Evolutionary conservation across 37 sponge, comb jelly and placozoan species (phyloP).

Genomic region (Diacarnus erythraeanus): DNA sequence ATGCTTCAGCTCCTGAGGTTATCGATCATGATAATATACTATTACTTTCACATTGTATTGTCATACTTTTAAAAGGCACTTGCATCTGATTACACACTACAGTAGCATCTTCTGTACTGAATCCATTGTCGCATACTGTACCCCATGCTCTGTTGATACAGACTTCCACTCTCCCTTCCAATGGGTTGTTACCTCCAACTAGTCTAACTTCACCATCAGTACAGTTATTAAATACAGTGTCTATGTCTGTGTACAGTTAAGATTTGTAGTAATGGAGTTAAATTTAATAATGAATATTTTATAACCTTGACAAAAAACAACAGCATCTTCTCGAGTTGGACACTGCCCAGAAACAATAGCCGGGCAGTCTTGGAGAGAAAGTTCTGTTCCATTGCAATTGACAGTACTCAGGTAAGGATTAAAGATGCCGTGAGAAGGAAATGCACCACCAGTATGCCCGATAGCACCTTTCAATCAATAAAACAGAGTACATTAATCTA

Average conservation of each 20-base stretch:
- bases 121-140: constrained; percentile 46
- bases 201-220: constrained; percentile 35
- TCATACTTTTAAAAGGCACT: neutral
- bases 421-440: neutral
- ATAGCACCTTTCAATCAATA: constrained; percentile 18
- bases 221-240: neutral
- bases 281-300: neutral
- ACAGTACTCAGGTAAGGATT: neutral
- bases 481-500: neutral
- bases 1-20: neutral
- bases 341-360: neutral
- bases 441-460: neutral
- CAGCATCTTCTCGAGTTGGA: neutral
- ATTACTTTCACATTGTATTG: neutral
- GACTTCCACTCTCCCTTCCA: constrained; percentile 42
- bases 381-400: neutral
- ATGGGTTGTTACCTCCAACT: constrained; percentile 5
- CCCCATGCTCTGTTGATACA: constrained; percentile 43
- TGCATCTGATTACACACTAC: constrained; percentile 38
- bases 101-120: constrained; percentile 28
- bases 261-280: neutral
- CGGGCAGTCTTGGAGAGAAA: neutral
- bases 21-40: no score
- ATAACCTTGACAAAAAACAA: constrained; percentile 8
- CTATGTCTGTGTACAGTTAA: neutral